Conservation (phyloP, 1,140 invertebrate genomes). For the Micrasema minimum region DNA sequence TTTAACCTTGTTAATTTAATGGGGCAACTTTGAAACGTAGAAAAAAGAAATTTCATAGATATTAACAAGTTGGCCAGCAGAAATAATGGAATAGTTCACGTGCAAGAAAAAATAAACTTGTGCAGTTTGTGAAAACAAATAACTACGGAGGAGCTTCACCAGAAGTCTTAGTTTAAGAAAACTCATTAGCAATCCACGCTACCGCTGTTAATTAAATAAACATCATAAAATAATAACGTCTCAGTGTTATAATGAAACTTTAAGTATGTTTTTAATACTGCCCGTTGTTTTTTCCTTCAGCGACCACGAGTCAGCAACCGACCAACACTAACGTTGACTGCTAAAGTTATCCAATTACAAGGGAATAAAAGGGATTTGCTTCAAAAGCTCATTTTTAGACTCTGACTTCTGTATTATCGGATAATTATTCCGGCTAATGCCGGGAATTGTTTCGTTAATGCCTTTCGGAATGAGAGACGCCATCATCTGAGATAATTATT, state of each 20-base stretch:
- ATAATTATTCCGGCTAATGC: conserved; percentile 46
- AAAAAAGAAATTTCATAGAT: too few species aligned
- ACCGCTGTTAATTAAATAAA: conserved; percentile 53
- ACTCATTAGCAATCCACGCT: conserved; percentile 50
- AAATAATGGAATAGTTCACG: too few species aligned
- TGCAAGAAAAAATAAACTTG: too few species aligned
- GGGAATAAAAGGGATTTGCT: conserved; percentile 49
- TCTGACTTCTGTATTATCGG: conserved; percentile 40
- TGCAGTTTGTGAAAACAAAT: too few species aligned
- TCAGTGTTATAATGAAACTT: conserved; percentile 51
- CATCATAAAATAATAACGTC: conserved; percentile 49
- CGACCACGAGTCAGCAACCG: neutral
- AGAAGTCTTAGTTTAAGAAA: conserved; percentile 39
- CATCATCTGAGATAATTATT: conserved; percentile 35
- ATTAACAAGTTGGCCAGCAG: too few species aligned
- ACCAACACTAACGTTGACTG: conserved; percentile 31
- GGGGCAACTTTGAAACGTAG: too few species aligned
- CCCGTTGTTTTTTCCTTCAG: conserved; percentile 37
- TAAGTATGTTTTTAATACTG: conserved; percentile 49
- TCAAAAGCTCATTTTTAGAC: conserved; percentile 15
- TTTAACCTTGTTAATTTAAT: too few species aligned
- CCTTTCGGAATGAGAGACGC: conserved; percentile 25
- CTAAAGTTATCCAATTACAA: conserved; percentile 54
- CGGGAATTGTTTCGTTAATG: conserved; percentile 36
- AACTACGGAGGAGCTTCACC: neutral